Base-by-base conservation (phyloP, 2,888 invertebrate genomes). In the Druceiella hillmani region DNA sequence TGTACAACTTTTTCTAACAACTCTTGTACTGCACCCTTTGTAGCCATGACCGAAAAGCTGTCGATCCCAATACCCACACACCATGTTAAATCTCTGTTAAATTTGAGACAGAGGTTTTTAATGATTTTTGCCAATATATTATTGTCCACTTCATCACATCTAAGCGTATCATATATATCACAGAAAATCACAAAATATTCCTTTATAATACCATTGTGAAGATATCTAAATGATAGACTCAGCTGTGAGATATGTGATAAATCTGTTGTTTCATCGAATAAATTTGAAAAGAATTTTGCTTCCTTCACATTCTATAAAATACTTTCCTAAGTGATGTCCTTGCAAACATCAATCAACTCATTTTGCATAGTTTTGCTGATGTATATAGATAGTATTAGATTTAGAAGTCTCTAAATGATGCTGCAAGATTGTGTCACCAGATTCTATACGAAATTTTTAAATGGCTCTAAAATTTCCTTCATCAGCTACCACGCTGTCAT, bases 191-290 rank as follows among this genome's bases (percentile, higher is more conserved):
- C 16, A 36, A 54, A 53, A 30, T 50, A 46, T 44, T 50, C 48
- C 16, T 39, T 10, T 4, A 46, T 28, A 22, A 27, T 33, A 32
- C 33, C 40, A 17, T 46, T 33, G 26, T 43, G 17, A 3, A 49
- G 11, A 45, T 50, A 49, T 17, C 51, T 17, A 3, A 55, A 29
- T 28, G 44, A 37, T 17, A 53, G 36, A 37, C 46, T 50, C 27
- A 55, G 37, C 41, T 55, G 55, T 16, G 48, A 50, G n/a, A 24
- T 51, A 29, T 51, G 49, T 20, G 49, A 36, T 15, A 49, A 31
- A 39, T 53, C 52, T 12, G 50, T 52, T 9, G 51, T 55, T 47
- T 53, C 51, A 33, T 55, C 52, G 38, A 54, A 53, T 9, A 54
- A 40, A 25, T 51, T 40, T 17, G 46, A 41, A 43, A 44, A 55